Percentiles rank a stretch among this genome's conserved stretches.
Conservation (phyloP, 2,797 vertebrate species). For the Gymnoscopelus braueri region DNA sequence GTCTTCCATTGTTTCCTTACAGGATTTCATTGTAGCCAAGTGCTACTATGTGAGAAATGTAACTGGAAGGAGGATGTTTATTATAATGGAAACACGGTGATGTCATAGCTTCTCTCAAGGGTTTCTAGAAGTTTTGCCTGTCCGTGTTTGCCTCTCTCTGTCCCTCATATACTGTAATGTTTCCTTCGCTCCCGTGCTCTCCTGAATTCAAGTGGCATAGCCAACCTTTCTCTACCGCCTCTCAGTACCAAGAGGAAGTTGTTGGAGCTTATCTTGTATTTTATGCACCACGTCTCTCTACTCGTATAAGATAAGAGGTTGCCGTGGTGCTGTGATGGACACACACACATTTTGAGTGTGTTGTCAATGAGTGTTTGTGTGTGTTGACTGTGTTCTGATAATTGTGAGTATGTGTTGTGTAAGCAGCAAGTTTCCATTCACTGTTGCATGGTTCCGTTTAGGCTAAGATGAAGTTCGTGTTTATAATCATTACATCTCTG, state of each 20-base stretch:
- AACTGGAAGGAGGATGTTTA: background rate
- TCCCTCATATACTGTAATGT: conserved; percentile 1
- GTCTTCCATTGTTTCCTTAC: conserved; percentile 1
- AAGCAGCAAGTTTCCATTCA: too few species aligned
- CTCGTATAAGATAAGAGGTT: conserved; percentile 37
- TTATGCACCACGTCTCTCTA: conserved; percentile 27
- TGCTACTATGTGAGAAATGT: background rate
- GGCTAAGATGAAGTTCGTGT: too few species aligned
- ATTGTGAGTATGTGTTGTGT: too few species aligned
- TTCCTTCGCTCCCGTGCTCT: conserved; percentile 8
- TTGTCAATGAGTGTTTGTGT: conserved; percentile 4
- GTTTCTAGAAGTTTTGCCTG: background rate
- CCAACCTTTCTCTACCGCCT: background rate
- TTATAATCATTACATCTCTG: too few species aligned
- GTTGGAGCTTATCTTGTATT: conserved; percentile 39
- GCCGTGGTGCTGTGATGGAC: background rate
- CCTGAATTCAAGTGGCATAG: conserved; percentile 8
- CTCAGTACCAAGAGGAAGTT: conserved; percentile 29
- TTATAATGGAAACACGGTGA: conserved; percentile 2
- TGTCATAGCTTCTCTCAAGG: background rate
- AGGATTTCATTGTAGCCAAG: background rate
- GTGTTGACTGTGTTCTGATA: too few species aligned
- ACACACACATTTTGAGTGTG: background rate
- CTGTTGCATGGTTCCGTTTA: too few species aligned
- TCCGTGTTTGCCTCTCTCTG: background rate